Evolutionary conservation across 2,797 vertebrate species (phyloP), one percentile per base, ranked within the genome.

Genomic region (Lerista edwardsae): DNA sequence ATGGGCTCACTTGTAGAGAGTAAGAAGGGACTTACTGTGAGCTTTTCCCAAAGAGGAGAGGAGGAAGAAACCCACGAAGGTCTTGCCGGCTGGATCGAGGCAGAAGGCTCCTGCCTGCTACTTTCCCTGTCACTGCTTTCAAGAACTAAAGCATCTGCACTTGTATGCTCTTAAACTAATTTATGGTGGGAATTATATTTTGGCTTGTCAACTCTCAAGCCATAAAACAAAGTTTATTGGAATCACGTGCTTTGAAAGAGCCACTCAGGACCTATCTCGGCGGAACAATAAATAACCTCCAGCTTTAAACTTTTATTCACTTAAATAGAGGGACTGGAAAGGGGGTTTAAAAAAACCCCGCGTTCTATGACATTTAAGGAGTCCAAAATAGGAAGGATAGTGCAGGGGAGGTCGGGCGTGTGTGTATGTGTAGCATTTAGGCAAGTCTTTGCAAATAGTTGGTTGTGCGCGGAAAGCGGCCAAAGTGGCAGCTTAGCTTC

Each of bases 191-290:
- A 99, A 99, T 99, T 99, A 99, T 99, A 99, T 99, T 99, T 99
- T 99, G 98, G 97, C 98, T 99, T 99, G 98, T 99, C 98, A 99
- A 98, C 97, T 98, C 98, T 97, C 97, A 95, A 97, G 97, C 97
- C 98, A 99, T 99, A 99, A 99, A 99, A 99, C 98, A 99, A 99
- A 99, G 97, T 99, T 99, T 99, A 99, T 99, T 99, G 98, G 98
- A 97, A 96, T 99, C 98, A 99, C 98, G 98, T 99, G 98, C 94
- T 98, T 94, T 94, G 97, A 97, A 96, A 92, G 97, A 98, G 98
- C 98, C 98, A 99, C 97, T 99, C 98, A 99, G 97, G 96, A 97
- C 96, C 95, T 94, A 95, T 97, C 97, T 95, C 95, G 95, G 91
- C 94, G 96, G 96, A 95, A 96, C 97, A 98, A 99, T 99, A 99